Percentiles rank a stretch among this genome's conserved stretches.
phyloP scores from a whole-genome alignment of 2,888 invertebrate species.

The Apodemia zela region DNA sequence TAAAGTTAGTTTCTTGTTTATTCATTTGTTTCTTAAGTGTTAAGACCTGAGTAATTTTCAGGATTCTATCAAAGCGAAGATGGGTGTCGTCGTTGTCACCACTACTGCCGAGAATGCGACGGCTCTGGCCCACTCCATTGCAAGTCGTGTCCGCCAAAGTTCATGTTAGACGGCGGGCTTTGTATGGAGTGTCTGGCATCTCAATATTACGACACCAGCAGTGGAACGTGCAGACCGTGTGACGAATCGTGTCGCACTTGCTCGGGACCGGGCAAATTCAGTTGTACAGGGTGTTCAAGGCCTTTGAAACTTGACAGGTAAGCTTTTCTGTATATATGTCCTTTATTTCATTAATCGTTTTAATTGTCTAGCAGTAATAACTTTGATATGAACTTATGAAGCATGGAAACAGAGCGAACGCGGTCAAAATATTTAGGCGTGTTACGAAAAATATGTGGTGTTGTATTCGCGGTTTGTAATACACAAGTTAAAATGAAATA shows the following conservation, averaged over 20 bases:
- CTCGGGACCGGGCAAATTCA: slow-evolving; percentile 84
- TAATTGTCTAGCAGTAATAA: too few species aligned
- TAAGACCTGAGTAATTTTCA: slow-evolving; percentile 29
- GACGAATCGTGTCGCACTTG: slow-evolving; percentile 83
- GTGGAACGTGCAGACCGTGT: slow-evolving; percentile 84
- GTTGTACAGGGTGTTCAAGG: slow-evolving; percentile 83
- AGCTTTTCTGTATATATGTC: slow-evolving; percentile 29
- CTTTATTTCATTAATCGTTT: background rate
- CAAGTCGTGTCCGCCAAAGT: slow-evolving; percentile 85
- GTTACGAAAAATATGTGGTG: too few species aligned
- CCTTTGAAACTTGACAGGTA: slow-evolving; percentile 83
- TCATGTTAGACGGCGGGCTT: slow-evolving; percentile 86
- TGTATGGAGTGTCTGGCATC: slow-evolving; percentile 88
- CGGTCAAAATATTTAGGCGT: too few species aligned
- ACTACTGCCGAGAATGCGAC: slow-evolving; percentile 92
- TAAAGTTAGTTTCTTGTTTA: too few species aligned
- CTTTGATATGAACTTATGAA: background rate
- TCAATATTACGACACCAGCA: slow-evolving; percentile 85
- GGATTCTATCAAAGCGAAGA: slow-evolving; percentile 90
- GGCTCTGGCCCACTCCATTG: slow-evolving; percentile 88
- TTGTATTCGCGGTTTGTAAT: too few species aligned
- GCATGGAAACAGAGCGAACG: too few species aligned
- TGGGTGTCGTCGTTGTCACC: slow-evolving; percentile 93
- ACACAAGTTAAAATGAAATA: too few species aligned
- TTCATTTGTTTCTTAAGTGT: background rate